Percentiles rank a stretch among this genome's conserved stretches.
These are phyloP conservation scores for Crepidodera aurea DNA, from an alignment of 2,888 invertebrate species.

Conservation along the genomic window DNA sequence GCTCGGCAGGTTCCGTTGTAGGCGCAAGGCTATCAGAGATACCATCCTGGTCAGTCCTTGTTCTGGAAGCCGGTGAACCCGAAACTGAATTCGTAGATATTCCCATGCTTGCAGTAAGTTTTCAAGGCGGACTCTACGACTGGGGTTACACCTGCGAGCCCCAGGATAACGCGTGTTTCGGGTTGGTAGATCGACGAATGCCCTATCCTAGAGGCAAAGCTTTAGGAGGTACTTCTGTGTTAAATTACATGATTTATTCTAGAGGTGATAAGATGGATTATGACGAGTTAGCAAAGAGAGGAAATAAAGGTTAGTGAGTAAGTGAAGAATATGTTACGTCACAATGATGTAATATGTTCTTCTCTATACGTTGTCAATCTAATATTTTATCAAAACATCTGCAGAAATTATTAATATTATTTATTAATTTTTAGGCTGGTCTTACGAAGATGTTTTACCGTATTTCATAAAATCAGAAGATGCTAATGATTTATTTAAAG, in stretches of 20 bases:
- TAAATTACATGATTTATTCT: slow-evolving; percentile 77
- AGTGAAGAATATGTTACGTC: no score
- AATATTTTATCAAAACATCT: no score
- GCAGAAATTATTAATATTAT: no score
- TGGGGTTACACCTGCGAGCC: slow-evolving; percentile 60
- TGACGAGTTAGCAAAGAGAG: slow-evolving; percentile 72
- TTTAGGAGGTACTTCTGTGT: slow-evolving; percentile 68
- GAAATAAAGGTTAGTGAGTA: slow-evolving; percentile 64
- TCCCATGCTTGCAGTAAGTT: slow-evolving; percentile 54
- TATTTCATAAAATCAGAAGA: slow-evolving; percentile 64
- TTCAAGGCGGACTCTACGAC: slow-evolving; percentile 49
- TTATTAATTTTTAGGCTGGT: slow-evolving; percentile 68
- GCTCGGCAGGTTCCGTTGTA: slow-evolving; percentile 63
- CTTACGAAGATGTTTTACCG: slow-evolving; percentile 61
- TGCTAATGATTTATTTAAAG: slow-evolving; percentile 32
- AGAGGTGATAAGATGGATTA: slow-evolving; percentile 75
- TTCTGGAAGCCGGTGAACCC: slow-evolving; percentile 50
- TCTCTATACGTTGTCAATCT: no score
- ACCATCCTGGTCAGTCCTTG: slow-evolving; percentile 53
- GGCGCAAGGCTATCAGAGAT: slow-evolving; percentile 64
- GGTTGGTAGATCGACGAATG: slow-evolving; percentile 34
- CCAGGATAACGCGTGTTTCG: slow-evolving; percentile 33
- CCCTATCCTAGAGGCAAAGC: slow-evolving; percentile 68
- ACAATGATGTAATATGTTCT: no score
- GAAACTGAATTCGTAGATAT: slow-evolving; percentile 61